Evolutionary conservation across 2,113 vertebrate species (phyloP).

Genomic region (Nothocercus julius): DNA sequence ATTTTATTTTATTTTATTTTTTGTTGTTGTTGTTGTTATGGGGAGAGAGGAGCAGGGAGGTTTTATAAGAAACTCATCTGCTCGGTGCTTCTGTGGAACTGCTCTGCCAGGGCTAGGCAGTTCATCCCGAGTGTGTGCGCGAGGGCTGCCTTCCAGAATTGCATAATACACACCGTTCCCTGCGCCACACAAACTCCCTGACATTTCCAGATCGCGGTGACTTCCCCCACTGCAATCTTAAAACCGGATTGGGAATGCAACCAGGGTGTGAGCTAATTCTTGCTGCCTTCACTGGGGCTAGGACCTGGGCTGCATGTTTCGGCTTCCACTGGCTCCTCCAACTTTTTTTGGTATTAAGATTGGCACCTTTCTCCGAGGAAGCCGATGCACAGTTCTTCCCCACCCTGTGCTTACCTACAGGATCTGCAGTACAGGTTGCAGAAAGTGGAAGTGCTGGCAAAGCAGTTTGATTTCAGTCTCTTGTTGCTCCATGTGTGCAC

Average conservation of each 20-base stretch:
- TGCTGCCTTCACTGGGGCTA: not conserved
- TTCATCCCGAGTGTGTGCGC: slow-evolving; percentile 9
- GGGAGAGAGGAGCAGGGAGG: too few species aligned
- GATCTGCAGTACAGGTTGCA: not conserved
- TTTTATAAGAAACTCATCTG: slow-evolving; percentile 7
- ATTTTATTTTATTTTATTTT: not conserved
- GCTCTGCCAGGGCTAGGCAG: slow-evolving; percentile 10
- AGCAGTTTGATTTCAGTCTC: not conserved
- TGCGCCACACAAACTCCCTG: slow-evolving; percentile 31
- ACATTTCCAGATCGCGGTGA: slow-evolving; percentile 54
- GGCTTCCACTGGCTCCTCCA: not conserved
- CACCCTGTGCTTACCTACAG: fast-evolving
- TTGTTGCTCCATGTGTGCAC: not conserved
- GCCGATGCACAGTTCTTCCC: not conserved
- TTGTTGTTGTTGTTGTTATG: not conserved
- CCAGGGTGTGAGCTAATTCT: not conserved
- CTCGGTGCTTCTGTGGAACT: not conserved
- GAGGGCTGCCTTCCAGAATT: slow-evolving; percentile 56
- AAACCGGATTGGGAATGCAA: not conserved
- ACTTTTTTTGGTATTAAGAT: not conserved
- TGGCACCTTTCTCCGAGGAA: not conserved
- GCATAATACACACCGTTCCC: slow-evolving; percentile 65
- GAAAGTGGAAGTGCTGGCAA: not conserved
- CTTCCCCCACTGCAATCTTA: slow-evolving; percentile 11
- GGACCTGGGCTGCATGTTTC: slow-evolving; percentile 3